Base-by-base conservation (phyloP, 30 jellyfish, hydroid and myxozoan genomes). In the Aurelia coerulea region DNA sequence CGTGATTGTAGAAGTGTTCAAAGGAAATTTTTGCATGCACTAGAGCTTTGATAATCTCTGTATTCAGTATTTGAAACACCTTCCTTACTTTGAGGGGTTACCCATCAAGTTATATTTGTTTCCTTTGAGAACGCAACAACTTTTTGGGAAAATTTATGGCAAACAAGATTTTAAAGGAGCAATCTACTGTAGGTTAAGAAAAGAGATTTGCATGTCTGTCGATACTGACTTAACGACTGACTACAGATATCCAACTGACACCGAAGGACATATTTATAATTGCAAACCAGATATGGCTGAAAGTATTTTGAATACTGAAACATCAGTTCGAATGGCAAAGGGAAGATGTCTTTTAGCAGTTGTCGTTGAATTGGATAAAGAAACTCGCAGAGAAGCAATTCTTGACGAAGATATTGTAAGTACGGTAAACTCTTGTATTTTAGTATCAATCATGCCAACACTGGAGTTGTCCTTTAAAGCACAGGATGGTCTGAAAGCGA, bases 361-460 rank as follows among this genome's bases (percentile, higher is more conserved):
- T 3, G 50, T 71, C 18, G 8, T 62, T 0, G 88, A 41, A n/a
- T 64, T 78, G 67, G 51, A 64, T 0, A 29, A 62, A 42, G 68
- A 60, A 14, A 76, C 78, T 34, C 69, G 79, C 51, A 50, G 53
- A 32, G 78, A 41, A 62, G 68, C 78, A 31, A 71, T 78, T 17
- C 23, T 60, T 39, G 65, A 78, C 41, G 88, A 78, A 54, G 78
- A 78, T 39, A 78, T 78, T 78, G 88, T 78, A 78, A 53, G 88
- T 73, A 4, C 5, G 17, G 33, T 69, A 23, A 23, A 23, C 29
- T 23, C 29, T 23, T 23, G 29, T 23, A 23, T 23, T 23, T 23
- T 23, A 23, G 29, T 23, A 23, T 23, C 29, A 23, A 23, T 23
- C 29, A 23, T 23, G 29, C 29, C 29, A 23, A 23, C 29, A 23